Evolutionary conservation across 2,888 invertebrate species (phyloP).

Genomic region (Stenichneumon culpator): DNA sequence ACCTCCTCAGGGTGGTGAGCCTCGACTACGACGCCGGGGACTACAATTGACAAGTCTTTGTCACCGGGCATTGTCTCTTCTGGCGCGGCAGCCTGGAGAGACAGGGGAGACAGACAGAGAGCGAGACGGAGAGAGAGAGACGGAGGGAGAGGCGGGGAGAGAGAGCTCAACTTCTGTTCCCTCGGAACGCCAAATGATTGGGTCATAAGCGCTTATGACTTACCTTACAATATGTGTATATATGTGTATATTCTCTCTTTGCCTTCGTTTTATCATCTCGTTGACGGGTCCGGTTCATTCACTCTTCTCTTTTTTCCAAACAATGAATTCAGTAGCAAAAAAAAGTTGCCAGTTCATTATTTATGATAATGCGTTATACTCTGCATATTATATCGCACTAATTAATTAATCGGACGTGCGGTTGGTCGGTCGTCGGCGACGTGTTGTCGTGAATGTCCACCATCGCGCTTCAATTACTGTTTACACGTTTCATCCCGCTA

Average conservation of each 20-base stretch:
- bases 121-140: no score
- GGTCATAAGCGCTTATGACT: neutral
- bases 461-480: neutral
- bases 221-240: constrained; percentile 12
- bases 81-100: constrained; percentile 1
- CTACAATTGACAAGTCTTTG: constrained; percentile 54
- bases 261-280: neutral
- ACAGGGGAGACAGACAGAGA: no score
- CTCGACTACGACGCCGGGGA: constrained; percentile 44
- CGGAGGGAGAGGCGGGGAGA: neutral
- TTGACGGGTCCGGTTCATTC: neutral
- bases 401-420: neutral
- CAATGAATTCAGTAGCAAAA: neutral
- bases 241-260: neutral
- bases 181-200: constrained; percentile 53
- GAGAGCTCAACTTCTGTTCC: constrained; percentile 49
- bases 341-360: neutral
- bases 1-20: constrained; percentile 47
- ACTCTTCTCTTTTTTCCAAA: neutral
- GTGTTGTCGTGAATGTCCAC: neutral
- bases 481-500: neutral
- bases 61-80: constrained; percentile 52
- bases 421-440: neutral
- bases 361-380: neutral
- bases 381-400: neutral